phyloP scores from a whole-genome alignment of 2,113 vertebrate species.

The Gymnarchus niloticus region DNA sequence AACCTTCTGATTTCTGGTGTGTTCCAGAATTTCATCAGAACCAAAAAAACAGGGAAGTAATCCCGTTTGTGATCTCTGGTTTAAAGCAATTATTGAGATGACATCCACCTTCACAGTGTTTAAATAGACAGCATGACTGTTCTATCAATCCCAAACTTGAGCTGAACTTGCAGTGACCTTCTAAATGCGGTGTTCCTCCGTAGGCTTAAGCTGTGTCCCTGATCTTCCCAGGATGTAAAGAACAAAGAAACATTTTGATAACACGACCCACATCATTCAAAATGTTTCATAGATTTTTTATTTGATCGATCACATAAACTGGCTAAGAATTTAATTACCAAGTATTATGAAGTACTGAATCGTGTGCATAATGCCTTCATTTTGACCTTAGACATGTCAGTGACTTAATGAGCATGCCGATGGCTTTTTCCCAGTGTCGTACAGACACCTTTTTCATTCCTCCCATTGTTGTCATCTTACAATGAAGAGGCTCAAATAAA shows the following conservation, averaged over 20 bases:
- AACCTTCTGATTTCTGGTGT: slow-evolving; percentile 9
- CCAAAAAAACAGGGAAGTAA: not conserved
- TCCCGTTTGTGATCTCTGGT: slow-evolving; percentile 17
- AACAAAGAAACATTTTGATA: not conserved
- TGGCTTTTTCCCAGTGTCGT: not conserved
- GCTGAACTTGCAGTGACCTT: slow-evolving; percentile 22
- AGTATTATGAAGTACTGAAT: not conserved
- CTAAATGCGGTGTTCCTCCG: not conserved
- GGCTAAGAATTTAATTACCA: not conserved
- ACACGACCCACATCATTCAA: not conserved
- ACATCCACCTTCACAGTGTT: slow-evolving; percentile 12
- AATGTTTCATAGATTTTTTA: not conserved
- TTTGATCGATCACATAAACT: not conserved
- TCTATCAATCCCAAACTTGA: slow-evolving; percentile 1
- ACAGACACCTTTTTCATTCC: not conserved
- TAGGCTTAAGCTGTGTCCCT: not conserved
- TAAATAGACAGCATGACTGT: slow-evolving; percentile 1
- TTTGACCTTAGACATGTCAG: not conserved
- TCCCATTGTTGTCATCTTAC: not conserved
- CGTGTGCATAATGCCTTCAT: not conserved
- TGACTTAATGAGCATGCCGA: not conserved
- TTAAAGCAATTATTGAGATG: slow-evolving; percentile 25
- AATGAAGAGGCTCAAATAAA: not conserved
- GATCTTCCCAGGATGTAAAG: not conserved
- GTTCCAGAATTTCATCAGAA: slow-evolving; percentile 19